Evolutionary conservation across 2,888 invertebrate genomes (phyloP).

Genomic region (Acholoe squamosa): DNA sequence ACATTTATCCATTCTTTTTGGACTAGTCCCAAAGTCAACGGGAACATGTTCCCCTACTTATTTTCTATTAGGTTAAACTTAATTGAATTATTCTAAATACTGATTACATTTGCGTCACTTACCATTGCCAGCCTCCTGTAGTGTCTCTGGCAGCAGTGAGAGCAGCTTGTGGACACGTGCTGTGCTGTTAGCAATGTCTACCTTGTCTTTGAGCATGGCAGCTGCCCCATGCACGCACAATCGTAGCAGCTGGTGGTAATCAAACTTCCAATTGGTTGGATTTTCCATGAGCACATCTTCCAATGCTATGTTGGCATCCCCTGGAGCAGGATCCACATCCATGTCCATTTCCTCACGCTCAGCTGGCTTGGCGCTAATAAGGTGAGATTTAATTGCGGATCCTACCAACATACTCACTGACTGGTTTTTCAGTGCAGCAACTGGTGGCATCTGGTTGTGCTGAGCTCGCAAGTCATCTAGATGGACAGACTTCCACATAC

Average conservation of each 20-base stretch:
- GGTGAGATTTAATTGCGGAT: constrained; percentile 24
- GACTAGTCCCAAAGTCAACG: too few relatives aligned
- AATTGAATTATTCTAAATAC: too few relatives aligned
- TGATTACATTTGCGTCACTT: too few relatives aligned
- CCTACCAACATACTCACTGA: constrained; percentile 67
- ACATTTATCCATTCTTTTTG: too few relatives aligned
- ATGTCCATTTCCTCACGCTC: background rate
- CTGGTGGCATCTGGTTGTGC: constrained; percentile 57
- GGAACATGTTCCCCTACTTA: too few relatives aligned
- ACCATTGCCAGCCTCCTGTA: background rate
- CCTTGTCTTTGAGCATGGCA: constrained; percentile 75
- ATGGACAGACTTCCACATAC: constrained; percentile 78
- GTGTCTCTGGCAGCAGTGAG: background rate
- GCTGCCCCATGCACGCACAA: constrained; percentile 74
- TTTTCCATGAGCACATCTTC: background rate
- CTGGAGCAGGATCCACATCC: background rate
- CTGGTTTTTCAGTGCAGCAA: constrained; percentile 63
- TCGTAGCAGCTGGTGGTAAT: constrained; percentile 69
- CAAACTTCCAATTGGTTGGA: constrained; percentile 64
- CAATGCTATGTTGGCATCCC: too few relatives aligned
- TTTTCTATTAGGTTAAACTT: too few relatives aligned
- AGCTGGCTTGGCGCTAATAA: background rate
- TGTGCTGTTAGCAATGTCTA: constrained; percentile 69
- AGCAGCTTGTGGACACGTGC: constrained; percentile 72
- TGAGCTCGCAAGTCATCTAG: constrained; percentile 76